Evolutionary conservation across 2,113 vertebrate species (phyloP).

Genomic region (Vulpes ferrilata): DNA sequence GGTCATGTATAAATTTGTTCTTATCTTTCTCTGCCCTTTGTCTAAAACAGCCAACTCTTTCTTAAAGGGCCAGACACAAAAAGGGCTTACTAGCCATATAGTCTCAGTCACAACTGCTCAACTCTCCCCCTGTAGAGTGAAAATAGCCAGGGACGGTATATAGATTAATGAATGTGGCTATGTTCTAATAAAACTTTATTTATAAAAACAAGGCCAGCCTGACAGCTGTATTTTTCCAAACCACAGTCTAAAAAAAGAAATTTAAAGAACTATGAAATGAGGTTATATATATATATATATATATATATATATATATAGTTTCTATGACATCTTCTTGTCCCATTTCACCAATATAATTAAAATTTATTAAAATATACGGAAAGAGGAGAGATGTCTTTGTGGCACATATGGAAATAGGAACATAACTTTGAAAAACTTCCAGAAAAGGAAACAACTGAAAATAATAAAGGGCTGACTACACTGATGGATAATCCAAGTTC

Average conservation of each 20-base stretch:
- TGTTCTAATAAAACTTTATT: slow-evolving; percentile 75
- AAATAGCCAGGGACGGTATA: not conserved
- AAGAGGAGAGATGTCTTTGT: not conserved
- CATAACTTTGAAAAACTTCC: slow-evolving; percentile 42
- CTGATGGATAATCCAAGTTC: slow-evolving; percentile 7
- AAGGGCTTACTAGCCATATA: not conserved
- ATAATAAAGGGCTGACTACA: not conserved
- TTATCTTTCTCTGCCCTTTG: slow-evolving; percentile 62
- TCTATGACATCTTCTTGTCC: not conserved
- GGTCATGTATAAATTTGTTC: slow-evolving; percentile 51
- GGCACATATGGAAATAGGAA: not conserved
- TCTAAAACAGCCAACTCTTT: slow-evolving; percentile 48
- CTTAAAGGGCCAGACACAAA: slow-evolving; percentile 52
- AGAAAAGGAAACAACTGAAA: slow-evolving; percentile 47
- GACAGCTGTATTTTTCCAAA: not conserved
- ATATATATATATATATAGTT: not conserved
- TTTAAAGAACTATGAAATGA: not conserved
- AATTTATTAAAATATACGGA: not conserved
- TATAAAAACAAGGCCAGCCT: slow-evolving; percentile 5
- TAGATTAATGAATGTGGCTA: not conserved
- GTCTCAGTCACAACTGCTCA: not conserved
- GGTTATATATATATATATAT: no score
- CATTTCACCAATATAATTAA: not conserved
- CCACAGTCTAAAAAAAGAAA: not conserved
- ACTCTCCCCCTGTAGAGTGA: not conserved